Conservation (phyloP, 2,113 vertebrate species). For the Rhinoptilus africanus region DNA sequence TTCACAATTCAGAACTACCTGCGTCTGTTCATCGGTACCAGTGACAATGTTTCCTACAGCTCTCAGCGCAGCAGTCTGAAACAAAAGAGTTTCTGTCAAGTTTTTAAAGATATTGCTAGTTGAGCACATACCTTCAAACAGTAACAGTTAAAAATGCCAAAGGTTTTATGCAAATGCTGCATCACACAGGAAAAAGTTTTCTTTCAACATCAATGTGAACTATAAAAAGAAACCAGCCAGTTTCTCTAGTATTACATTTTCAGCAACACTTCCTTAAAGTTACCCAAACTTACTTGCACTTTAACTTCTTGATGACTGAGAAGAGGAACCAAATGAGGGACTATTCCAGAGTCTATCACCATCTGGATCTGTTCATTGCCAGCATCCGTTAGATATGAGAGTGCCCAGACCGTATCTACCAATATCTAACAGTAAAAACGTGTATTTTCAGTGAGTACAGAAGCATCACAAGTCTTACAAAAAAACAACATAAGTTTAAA, state of each 20-base stretch:
- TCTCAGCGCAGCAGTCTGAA: slow-evolving; percentile 92
- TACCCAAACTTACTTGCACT: slow-evolving; percentile 86
- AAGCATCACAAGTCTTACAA: neutral
- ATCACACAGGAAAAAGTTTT: neutral
- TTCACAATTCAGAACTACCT: slow-evolving; percentile 97
- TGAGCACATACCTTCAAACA: neutral
- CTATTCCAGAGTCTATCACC: slow-evolving; percentile 98
- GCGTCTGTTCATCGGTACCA: slow-evolving; percentile 97
- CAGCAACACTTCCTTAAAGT: neutral
- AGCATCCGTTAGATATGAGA: slow-evolving; percentile 97
- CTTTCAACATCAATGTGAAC: neutral
- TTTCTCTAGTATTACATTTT: neutral
- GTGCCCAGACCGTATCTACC: slow-evolving; percentile 98
- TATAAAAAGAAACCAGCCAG: neutral
- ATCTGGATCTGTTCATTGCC: slow-evolving; percentile 99
- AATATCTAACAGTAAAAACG: slow-evolving; percentile 80
- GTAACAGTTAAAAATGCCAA: neutral
- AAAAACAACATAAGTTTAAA: neutral
- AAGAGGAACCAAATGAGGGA: slow-evolving; percentile 95
- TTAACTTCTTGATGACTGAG: slow-evolving; percentile 99
- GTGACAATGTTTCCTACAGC: slow-evolving; percentile 99
- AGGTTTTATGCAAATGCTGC: neutral
- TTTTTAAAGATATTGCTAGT: neutral
- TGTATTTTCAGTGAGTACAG: neutral
- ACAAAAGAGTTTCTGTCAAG: neutral